Evolutionary conservation across 2,113 vertebrate genomes (phyloP).

Genomic region (Chionis minor): DNA sequence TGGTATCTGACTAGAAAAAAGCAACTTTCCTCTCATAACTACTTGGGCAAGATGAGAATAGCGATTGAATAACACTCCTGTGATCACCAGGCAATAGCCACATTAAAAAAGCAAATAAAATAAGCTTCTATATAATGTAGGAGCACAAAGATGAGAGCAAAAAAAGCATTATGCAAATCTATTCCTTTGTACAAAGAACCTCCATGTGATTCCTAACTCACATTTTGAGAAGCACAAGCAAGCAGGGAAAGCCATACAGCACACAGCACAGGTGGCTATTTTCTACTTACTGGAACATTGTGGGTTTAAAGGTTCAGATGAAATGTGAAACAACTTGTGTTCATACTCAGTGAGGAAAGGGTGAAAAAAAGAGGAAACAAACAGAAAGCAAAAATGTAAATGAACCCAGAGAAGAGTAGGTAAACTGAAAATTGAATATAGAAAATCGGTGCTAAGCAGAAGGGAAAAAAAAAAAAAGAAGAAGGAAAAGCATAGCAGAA

Average conservation of each 20-base stretch:
- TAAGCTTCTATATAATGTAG: neutral
- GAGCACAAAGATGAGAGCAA: neutral
- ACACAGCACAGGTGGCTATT: neutral
- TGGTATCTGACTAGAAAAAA: neutral
- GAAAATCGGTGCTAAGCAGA: neutral
- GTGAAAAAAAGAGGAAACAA: neutral
- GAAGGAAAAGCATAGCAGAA: neutral
- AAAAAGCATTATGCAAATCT: neutral
- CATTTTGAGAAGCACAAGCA: neutral
- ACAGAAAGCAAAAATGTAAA: neutral
- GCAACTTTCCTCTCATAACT: neutral
- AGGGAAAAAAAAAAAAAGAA: rapidly evolving
- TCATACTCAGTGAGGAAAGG: neutral
- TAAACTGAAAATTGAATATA: neutral
- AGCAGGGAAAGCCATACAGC: neutral
- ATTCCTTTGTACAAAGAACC: neutral
- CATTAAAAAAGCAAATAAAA: constrained; percentile 5
- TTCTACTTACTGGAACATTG: neutral
- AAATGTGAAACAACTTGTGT: neutral
- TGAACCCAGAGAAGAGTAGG: neutral
- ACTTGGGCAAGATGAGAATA: neutral
- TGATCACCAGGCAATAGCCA: neutral
- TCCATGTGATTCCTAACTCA: neutral
- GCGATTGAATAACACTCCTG: neutral
- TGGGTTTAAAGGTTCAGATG: neutral